Conservation (phyloP, 2,113 vertebrate species). For the Nasalis larvatus region DNA sequence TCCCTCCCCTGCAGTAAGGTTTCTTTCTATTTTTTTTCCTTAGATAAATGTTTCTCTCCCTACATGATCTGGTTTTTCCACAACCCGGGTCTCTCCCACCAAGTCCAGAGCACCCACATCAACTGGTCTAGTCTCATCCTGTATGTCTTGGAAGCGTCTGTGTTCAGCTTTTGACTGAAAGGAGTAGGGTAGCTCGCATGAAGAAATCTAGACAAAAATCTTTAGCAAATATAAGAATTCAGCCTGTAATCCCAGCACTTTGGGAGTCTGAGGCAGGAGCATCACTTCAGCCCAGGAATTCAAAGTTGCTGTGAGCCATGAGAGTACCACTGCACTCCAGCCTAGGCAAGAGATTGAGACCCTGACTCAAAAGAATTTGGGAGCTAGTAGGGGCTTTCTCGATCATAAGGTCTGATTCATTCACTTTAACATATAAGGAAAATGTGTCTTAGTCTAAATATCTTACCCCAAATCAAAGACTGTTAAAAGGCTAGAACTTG, state of each 20-base stretch:
- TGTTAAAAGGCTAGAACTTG: background rate
- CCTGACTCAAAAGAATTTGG: background rate
- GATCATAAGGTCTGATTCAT: background rate
- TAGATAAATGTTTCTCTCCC: background rate
- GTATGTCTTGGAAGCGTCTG: background rate
- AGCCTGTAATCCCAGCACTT: too few relatives aligned
- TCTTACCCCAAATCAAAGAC: background rate
- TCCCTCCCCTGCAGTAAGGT: background rate
- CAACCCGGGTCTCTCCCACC: background rate
- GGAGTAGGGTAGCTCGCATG: background rate
- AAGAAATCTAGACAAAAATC: background rate
- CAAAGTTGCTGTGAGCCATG: too few relatives aligned
- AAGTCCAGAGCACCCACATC: background rate
- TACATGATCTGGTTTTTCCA: background rate
- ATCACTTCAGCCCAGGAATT: too few relatives aligned
- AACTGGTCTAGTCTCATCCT: background rate
- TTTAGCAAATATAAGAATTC: background rate
- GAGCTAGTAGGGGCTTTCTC: background rate
- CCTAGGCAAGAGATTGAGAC: too few relatives aligned
- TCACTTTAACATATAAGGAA: background rate
- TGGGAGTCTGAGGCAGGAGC: too few relatives aligned
- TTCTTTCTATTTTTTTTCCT: background rate
- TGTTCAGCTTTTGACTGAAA: background rate
- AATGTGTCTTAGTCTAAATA: background rate
- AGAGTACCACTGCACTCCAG: too few relatives aligned